Evolutionary conservation across 1,140 invertebrate species (phyloP).

Genomic region (Trichonephila clavipes): DNA sequence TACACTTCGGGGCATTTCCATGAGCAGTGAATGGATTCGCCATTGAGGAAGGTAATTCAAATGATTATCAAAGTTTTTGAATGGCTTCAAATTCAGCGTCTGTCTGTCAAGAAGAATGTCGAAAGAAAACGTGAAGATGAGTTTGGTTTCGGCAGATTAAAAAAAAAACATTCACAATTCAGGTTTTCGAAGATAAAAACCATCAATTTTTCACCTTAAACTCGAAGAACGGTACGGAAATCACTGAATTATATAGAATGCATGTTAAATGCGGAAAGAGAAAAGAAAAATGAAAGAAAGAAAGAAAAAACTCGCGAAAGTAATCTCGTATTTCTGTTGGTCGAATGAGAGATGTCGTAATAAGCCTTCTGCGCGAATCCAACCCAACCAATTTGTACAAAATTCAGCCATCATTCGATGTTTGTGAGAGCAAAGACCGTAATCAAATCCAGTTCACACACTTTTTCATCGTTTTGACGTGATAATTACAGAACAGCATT

Average conservation of each 20-base stretch:
- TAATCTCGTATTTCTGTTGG: neutral
- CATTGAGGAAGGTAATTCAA: too few relatives aligned
- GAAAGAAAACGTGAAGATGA: too few relatives aligned
- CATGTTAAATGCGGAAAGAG: neutral
- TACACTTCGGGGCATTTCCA: too few relatives aligned
- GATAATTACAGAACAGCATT: constrained; percentile 70
- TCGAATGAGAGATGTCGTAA: neutral
- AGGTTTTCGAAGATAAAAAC: neutral
- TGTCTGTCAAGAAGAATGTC: too few relatives aligned
- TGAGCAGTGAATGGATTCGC: too few relatives aligned
- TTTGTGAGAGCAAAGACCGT: constrained; percentile 58
- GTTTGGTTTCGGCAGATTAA: too few relatives aligned
- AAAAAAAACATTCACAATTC: too few relatives aligned
- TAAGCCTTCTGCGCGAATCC: neutral
- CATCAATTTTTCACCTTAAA: neutral
- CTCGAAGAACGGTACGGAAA: neutral
- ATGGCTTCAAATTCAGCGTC: too few relatives aligned
- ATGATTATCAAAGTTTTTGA: too few relatives aligned
- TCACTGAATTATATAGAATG: neutral
- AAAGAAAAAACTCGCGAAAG: neutral
- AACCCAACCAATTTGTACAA: constrained; percentile 63
- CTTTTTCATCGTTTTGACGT: constrained; percentile 57
- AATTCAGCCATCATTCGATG: constrained; percentile 45
- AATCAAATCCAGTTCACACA: constrained; percentile 61
- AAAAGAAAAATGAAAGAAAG: neutral